phyloP scores from a whole-genome alignment of 2,113 vertebrate genomes.

The Mugil cephalus region DNA sequence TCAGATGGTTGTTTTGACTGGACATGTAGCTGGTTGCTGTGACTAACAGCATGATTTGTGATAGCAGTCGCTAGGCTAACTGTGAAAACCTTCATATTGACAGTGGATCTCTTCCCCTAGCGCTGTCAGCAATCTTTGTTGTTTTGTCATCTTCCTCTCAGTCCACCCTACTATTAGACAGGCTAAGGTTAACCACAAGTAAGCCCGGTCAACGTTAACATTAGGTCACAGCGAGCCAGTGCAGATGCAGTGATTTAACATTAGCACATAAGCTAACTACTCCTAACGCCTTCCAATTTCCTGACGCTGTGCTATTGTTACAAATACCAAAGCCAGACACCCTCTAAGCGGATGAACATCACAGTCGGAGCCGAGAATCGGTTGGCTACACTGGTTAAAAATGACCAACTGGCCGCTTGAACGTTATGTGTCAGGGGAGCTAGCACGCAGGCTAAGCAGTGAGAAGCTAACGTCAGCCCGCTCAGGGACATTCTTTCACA shows the following conservation, averaged over 20 bases:
- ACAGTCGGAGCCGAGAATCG: neutral
- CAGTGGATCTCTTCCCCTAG: neutral
- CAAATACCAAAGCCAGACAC: neutral
- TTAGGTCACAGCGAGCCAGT: slow-evolving; percentile 31
- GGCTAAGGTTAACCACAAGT: neutral
- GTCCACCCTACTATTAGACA: neutral
- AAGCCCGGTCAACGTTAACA: slow-evolving; percentile 1
- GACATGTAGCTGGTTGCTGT: slow-evolving; percentile 15
- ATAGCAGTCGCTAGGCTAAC: neutral
- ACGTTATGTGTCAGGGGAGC: slow-evolving; percentile 18
- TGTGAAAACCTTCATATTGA: slow-evolving; percentile 1
- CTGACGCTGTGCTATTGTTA: neutral
- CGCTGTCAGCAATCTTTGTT: neutral
- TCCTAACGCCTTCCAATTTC: neutral
- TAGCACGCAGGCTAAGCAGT: slow-evolving; percentile 62
- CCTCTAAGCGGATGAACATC: neutral
- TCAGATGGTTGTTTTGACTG: neutral
- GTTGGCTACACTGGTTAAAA: neutral
- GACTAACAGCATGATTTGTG: slow-evolving; percentile 16
- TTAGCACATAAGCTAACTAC: slow-evolving; percentile 60
- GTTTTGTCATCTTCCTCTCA: neutral
- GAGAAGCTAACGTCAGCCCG: slow-evolving; percentile 69
- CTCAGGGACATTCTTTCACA: slow-evolving; percentile 71
- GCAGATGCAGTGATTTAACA: slow-evolving; percentile 72
- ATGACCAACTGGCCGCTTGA: neutral